Percentiles rank a stretch among this genome's conserved stretches.
phyloP scores from a whole-genome alignment of 2,888 invertebrate species.

The Trilocha varians region DNA sequence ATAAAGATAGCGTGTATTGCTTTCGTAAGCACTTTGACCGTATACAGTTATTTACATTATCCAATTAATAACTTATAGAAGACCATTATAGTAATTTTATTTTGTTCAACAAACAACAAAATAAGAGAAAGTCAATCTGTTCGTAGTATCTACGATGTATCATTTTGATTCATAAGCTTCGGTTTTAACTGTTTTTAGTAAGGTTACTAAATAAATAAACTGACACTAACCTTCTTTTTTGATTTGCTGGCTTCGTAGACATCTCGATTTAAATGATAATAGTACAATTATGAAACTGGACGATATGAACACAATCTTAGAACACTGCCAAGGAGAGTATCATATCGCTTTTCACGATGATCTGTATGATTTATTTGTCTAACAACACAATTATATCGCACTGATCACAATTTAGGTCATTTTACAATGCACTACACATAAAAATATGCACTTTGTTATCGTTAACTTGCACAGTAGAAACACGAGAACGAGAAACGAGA shows the following conservation, averaged over 20 bases:
- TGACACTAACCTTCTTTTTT: slow-evolving; percentile 78
- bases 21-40: background rate
- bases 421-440: slow-evolving; percentile 60
- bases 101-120: slow-evolving; percentile 8
- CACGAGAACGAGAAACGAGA: slow-evolving; percentile 31
- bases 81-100: background rate
- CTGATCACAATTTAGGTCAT: slow-evolving; percentile 63
- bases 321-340: slow-evolving; percentile 73
- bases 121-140: slow-evolving; percentile 29
- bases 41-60: background rate
- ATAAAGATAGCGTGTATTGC: background rate
- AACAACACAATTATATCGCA: slow-evolving; percentile 42
- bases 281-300: slow-evolving; percentile 54
- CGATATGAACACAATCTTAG: slow-evolving; percentile 72
- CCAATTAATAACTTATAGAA: background rate
- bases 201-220: too few relatives aligned
- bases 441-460: slow-evolving; percentile 57
- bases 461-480: slow-evolving; percentile 59
- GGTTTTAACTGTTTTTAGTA: too few relatives aligned
- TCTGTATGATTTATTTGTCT: slow-evolving; percentile 33
- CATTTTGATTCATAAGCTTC: too few relatives aligned
- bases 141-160: too few relatives aligned
- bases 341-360: slow-evolving; percentile 61
- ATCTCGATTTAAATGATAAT: slow-evolving; percentile 43
- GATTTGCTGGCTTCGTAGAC: slow-evolving; percentile 74